Percentiles rank a stretch among this genome's conserved stretches.
phyloP scores from a whole-genome alignment of 1,140 invertebrate genomes.

The Drosophila tsacasi region DNA sequence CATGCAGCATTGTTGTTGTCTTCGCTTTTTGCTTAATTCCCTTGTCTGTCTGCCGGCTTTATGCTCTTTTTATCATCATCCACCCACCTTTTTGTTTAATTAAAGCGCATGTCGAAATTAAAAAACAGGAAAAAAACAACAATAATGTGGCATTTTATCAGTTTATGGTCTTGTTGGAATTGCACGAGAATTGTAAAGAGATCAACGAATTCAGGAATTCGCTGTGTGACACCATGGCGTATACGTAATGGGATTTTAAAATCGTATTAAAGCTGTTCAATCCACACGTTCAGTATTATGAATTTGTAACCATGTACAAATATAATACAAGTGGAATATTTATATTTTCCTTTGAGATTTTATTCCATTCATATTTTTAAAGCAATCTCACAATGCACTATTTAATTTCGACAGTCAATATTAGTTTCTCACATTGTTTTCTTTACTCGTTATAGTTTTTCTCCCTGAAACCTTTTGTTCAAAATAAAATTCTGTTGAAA shows the following conservation, averaged over 20 bases:
- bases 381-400: not conserved
- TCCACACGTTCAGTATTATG: not conserved
- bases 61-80: constrained; percentile 45
- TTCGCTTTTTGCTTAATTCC: constrained; percentile 42
- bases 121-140: constrained; percentile 11
- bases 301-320: not conserved
- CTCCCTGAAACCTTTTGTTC: not conserved
- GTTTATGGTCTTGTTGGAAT: constrained; percentile 7
- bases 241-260: constrained; percentile 29
- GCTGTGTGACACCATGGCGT: constrained; percentile 3
- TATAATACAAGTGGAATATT: not conserved
- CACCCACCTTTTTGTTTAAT: constrained; percentile 54
- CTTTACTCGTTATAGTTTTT: not conserved
- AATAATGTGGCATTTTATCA: constrained; percentile 20
- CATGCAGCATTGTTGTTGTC: constrained; percentile 24
- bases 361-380: not conserved
- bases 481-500: not conserved
- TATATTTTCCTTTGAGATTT: not conserved
- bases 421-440: not conserved
- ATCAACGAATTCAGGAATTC: constrained; percentile 16
- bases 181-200: not conserved
- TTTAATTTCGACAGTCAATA: not conserved
- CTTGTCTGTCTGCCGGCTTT: constrained; percentile 39
- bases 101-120: constrained; percentile 46
- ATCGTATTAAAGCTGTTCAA: not conserved